Conservation (phyloP, 2,797 vertebrate species). For the Bovichtus variegatus region DNA sequence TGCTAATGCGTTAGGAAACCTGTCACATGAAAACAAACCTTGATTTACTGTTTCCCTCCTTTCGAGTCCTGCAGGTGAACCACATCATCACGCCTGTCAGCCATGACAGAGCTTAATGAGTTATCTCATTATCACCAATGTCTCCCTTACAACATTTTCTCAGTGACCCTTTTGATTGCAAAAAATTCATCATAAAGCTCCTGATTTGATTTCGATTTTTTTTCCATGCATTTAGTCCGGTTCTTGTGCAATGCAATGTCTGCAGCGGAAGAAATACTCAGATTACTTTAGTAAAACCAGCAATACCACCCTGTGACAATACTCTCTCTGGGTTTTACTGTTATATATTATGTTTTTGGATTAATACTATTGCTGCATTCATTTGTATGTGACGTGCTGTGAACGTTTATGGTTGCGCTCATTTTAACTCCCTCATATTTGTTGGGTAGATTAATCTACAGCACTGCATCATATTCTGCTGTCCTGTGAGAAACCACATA, state of each 20-base stretch:
- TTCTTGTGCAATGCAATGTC: neutral
- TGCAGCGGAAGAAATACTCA: neutral
- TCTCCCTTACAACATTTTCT: slow-evolving; percentile 6
- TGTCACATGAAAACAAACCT: slow-evolving; percentile 2
- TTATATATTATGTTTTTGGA: no score
- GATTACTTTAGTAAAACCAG: neutral
- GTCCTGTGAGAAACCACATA: no score
- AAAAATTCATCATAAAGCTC: neutral
- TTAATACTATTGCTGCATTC: no score
- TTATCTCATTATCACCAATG: slow-evolving; percentile 36
- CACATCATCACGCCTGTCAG: neutral
- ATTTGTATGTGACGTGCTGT: no score
- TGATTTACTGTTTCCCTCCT: neutral
- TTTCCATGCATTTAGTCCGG: neutral
- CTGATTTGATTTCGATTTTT: neutral
- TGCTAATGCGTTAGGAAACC: neutral
- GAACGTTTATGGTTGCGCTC: no score
- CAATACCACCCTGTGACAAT: neutral
- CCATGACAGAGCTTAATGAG: slow-evolving; percentile 5
- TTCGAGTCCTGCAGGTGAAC: slow-evolving; percentile 4
- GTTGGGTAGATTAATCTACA: no score
- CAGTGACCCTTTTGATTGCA: neutral
- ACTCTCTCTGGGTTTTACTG: no score
- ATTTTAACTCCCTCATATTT: no score
- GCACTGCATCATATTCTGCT: no score